These are phyloP conservation scores for Oxytorus armatus DNA, from an alignment of 2,888 invertebrate genomes.

Conservation along the genomic window DNA sequence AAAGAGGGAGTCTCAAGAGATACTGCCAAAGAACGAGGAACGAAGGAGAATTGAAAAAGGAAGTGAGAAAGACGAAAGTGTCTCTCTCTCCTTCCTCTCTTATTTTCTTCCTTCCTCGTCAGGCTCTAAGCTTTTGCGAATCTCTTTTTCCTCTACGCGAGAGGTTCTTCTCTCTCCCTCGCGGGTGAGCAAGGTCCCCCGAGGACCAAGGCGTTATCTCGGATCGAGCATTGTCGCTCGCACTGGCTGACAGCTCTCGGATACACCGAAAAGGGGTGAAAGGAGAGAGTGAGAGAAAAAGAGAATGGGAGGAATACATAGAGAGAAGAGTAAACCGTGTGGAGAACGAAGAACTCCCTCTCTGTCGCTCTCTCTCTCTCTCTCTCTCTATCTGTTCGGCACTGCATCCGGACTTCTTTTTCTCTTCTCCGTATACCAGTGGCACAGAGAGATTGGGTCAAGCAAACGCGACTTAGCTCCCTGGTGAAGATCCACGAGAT, in stretches of 20 bases:
- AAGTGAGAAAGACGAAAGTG: conserved; percentile 26
- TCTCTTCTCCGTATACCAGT: conserved; percentile 21
- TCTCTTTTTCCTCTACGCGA: conserved; percentile 32
- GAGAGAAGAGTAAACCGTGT: conserved; percentile 31
- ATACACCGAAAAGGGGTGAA: conserved; percentile 57
- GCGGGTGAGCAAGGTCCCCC: conserved; percentile 51
- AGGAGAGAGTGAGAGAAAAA: conserved; percentile 8
- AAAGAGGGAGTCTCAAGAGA: conserved; percentile 33
- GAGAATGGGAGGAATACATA: conserved; percentile 15
- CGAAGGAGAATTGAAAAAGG: conserved; percentile 16
- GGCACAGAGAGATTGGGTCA: conserved; percentile 54
- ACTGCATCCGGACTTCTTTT: conserved; percentile 35
- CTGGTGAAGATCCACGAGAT: conserved; percentile 64
- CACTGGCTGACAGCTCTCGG: conserved; percentile 80
- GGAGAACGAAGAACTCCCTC: conserved; percentile 6
- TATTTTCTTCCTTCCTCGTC: conserved; percentile 38
- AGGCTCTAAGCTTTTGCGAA: conserved; percentile 15
- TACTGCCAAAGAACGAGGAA: conserved; percentile 50
- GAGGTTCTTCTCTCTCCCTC: conserved; percentile 27
- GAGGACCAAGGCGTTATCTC: conserved; percentile 78
- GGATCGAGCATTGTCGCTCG: conserved; percentile 84
- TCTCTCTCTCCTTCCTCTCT: conserved; percentile 34
- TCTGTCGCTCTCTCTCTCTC: conserved; percentile 4
- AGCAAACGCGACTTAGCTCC: conserved; percentile 53
- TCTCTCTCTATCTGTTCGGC: conserved; percentile 19